Evolutionary conservation across 1,140 invertebrate species (phyloP), one percentile per base, ranked within the genome.

Genomic region (Drosophila suzukii): DNA sequence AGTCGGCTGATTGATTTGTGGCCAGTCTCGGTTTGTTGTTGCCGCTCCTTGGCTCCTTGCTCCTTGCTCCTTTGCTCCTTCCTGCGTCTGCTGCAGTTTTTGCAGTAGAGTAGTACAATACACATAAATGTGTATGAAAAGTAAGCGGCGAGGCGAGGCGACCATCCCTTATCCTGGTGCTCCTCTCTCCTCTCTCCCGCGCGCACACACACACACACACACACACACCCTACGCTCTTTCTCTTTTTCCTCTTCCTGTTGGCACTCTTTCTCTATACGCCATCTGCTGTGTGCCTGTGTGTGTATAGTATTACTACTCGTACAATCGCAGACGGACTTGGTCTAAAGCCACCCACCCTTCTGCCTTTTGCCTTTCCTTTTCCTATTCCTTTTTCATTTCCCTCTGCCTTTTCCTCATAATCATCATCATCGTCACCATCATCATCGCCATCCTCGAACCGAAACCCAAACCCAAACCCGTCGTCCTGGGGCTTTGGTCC

Each of bases 261-360:
- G 81, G 54, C 59, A 74, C 81, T 89, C 84, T 88, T 88, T 83
- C 84, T 90, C 76, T 89, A 90, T 74, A 68, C 84, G 70, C 63
- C 83, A 88, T 83, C 80, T 82, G 82, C 75, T 82, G 41, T 61
- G 12, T 61, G 12, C 51, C 46, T 49, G 57, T 74, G 54, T 85
- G 78, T 78, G 74, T 81, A 20, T 20, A 20, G 20, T 20, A 61
- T 86, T 85, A 85, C 82, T 89, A 68, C 65, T 65, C 39, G 41
- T 68, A 86, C 76, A 62, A 78, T 70, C 83, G 72, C 83, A 88
- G 83, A 88, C 83, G 83, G 67, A 73, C 75, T 75, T 76, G 54
- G 65, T 47, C 30, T 51, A 6, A 54, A 49, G 72, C 80, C 84
- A 83, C 84, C 84, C 84, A 88, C 84, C 84, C 83, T 84, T 66